Conservation (phyloP, 1,140 invertebrate species). For the Dendroctonus valens region DNA sequence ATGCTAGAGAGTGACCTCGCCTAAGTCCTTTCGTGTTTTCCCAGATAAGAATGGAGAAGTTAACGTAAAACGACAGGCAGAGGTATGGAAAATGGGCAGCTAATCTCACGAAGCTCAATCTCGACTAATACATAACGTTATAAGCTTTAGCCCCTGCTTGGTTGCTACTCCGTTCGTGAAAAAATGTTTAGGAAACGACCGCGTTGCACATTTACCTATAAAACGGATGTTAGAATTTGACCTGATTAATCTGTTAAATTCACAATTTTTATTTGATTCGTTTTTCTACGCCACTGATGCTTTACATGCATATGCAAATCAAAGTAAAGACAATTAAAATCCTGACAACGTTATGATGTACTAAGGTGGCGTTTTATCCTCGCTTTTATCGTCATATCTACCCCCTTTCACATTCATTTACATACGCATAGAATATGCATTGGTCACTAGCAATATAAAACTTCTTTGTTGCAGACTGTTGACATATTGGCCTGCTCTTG, state of each 20-base stretch:
- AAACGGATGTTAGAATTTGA: no score
- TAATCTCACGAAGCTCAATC: conserved; percentile 35
- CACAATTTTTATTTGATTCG: no score
- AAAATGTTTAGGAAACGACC: no score
- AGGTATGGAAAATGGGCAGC: conserved; percentile 29
- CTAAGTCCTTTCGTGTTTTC: conserved; percentile 31
- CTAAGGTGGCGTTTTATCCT: not conserved
- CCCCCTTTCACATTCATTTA: conserved; percentile 1
- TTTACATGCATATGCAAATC: conserved; percentile 3
- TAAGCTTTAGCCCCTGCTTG: not conserved
- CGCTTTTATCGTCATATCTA: conserved; percentile 4
- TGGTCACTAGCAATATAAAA: not conserved
- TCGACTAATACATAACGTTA: conserved; percentile 22
- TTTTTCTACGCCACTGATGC: no score
- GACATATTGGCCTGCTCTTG: no score
- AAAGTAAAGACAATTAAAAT: conserved; percentile 5
- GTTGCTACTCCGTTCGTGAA: no score
- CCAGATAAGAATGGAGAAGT: conserved; percentile 34
- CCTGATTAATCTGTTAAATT: no score
- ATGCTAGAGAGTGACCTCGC: conserved; percentile 33
- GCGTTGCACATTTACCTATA: no score
- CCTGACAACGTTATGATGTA: conserved; percentile 13
- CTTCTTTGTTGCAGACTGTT: not conserved
- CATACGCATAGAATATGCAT: not conserved
- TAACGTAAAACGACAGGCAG: conserved; percentile 34